phyloP scores from a whole-genome alignment of 92 coral and sea anemone genomes.

The Siderastrea siderea region DNA sequence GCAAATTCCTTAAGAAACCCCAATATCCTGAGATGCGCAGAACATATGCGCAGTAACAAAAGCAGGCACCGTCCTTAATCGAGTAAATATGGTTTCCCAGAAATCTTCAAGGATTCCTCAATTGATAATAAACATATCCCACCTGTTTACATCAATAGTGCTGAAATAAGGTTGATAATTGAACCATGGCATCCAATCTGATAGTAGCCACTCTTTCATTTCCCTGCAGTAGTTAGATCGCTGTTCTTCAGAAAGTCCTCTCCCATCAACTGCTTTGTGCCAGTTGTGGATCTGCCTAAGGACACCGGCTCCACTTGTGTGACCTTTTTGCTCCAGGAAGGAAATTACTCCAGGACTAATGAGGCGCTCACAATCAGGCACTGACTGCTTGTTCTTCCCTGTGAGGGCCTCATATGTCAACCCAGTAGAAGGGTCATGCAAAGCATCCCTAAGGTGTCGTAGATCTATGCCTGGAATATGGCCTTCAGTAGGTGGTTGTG shows the following conservation, averaged over 20 bases:
- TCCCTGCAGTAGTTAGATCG: conserved; percentile 56
- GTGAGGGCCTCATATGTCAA: conserved; percentile 87
- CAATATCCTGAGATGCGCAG: no score
- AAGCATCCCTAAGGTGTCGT: conserved; percentile 52
- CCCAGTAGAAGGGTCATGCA: conserved; percentile 77
- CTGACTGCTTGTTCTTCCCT: conserved; percentile 86
- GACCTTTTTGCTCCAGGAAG: conserved; percentile 48
- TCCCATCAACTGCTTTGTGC: conserved; percentile 88
- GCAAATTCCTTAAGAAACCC: no score
- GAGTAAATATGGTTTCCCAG: no score
- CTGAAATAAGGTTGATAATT: conserved; percentile 39
- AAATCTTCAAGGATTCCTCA: no score
- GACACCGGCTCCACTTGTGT: conserved; percentile 53
- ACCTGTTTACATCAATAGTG: conserved; percentile 83
- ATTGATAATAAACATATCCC: neutral
- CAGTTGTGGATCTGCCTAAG: conserved; percentile 73
- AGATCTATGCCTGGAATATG: conserved; percentile 62
- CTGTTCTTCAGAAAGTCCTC: conserved; percentile 67
- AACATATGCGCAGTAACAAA: no score
- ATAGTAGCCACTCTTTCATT: conserved; percentile 67
- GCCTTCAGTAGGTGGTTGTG: conserved; percentile 80
- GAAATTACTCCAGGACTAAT: conserved; percentile 72
- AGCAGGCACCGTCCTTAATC: no score
- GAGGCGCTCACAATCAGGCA: conserved; percentile 79
- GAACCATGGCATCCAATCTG: conserved; percentile 84